phyloP scores from a whole-genome alignment of 2,888 invertebrate genomes.

The Molanna angustata region DNA sequence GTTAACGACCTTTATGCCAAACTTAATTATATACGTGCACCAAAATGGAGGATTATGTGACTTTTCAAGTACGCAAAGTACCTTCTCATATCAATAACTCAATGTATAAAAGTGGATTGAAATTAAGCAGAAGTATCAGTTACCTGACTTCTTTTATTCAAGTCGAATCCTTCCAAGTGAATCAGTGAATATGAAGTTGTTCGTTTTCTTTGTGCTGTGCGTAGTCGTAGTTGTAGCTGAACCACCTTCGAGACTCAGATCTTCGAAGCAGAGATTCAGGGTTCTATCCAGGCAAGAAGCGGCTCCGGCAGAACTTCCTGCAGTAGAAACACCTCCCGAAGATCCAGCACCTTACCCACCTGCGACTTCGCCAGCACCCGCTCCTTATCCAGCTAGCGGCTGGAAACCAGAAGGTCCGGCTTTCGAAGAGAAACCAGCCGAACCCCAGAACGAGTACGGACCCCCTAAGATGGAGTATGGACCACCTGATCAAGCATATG shows the following conservation, averaged over 20 bases:
- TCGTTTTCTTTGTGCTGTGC: constrained; percentile 12
- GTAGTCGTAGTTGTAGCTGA: constrained; percentile 17
- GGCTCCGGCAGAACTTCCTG: constrained; percentile 2
- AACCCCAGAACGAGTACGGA: constrained; percentile 32
- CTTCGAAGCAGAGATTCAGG: constrained; percentile 5
- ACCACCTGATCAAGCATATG: constrained; percentile 12
- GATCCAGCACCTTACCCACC: constrained; percentile 9
- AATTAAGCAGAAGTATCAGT: constrained; percentile 10
- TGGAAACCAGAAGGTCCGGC: constrained; percentile 47
- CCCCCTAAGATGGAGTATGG: constrained; percentile 16
- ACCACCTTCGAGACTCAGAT: constrained; percentile 12
- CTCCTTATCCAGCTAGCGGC: constrained; percentile 40
- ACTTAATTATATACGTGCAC: no score
- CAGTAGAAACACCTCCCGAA: background rate
- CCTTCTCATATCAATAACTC: no score
- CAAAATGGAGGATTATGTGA: no score
- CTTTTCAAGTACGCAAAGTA: no score
- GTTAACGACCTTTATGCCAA: no score
- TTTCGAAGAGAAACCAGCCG: constrained; percentile 42
- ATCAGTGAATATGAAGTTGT: constrained; percentile 23
- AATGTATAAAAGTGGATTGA: constrained; percentile 7
- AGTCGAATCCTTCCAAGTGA: background rate
- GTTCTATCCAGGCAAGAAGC: constrained; percentile 8
- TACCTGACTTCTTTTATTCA: background rate
- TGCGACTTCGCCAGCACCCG: constrained; percentile 6